Evolutionary conservation across 30 jellyfish, hydroid and myxozoan species (phyloP).

Genomic region (Aurelia aurita): DNA sequence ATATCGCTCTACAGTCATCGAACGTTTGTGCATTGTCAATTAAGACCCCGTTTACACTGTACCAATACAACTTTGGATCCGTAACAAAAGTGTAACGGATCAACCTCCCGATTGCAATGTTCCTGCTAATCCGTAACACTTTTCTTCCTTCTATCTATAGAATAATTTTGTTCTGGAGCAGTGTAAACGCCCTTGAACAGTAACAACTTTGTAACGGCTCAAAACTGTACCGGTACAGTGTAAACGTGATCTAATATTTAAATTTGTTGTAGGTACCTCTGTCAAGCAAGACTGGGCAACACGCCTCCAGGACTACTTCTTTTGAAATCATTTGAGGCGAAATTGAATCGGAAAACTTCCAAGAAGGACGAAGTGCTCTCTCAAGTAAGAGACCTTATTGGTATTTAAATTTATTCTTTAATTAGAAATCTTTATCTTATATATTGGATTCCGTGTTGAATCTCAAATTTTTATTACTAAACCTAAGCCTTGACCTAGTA

Average conservation of each 20-base stretch:
- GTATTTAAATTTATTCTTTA: conserved; percentile 17
- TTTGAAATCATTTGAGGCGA: conserved; percentile 66
- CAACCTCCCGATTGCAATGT: no score
- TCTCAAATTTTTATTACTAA: conserved; percentile 37
- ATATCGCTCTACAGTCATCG: neutral
- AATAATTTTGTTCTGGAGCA: no score
- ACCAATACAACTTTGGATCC: no score
- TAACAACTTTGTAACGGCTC: no score
- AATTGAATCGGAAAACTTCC: conserved; percentile 52
- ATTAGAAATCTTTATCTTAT: conserved; percentile 6
- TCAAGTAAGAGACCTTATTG: conserved; percentile 72
- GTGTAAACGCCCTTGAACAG: no score
- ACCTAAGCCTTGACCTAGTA: neutral
- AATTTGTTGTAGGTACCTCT: conserved; percentile 28
- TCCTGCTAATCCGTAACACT: no score
- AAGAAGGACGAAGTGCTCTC: conserved; percentile 62
- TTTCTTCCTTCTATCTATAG: no score
- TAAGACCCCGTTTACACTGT: no score
- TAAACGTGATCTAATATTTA: no score
- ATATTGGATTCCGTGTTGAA: conserved; percentile 20
- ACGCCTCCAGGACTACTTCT: conserved; percentile 63
- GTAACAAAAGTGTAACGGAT: no score
- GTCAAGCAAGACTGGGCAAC: conserved; percentile 62
- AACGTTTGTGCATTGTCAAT: neutral
- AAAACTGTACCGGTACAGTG: no score